Base-by-base conservation (phyloP, 2,888 invertebrate genomes). In the Isotomurus palustris region DNA sequence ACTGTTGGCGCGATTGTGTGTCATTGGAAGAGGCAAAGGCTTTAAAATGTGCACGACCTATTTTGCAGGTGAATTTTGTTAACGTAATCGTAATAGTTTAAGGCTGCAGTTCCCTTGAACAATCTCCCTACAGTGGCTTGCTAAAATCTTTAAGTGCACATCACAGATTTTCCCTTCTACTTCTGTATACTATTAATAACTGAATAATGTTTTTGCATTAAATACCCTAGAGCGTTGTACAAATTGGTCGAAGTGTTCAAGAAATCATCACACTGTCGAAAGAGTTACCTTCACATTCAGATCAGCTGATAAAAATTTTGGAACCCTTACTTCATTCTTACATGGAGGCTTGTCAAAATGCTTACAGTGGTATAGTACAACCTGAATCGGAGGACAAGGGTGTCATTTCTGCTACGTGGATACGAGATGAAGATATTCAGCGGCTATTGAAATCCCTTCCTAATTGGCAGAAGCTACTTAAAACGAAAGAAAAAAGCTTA, bases 351-450 rank as follows among this genome's bases (percentile, higher is more conserved):
- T 88, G 88, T 72, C 82, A 84, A 66, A 80, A 82, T 1, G 86
- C 86, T 0, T 89, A 88, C 74, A 79, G 83, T 60, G 84, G 84
- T 43, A 85, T 88, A 62, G 87, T 88, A 0, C 87, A 87, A 73
- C 84, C 86, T 0, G 87, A 87, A 71, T 81, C 84, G 0, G 87
- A 88, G 72, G 87, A 88, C 71, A 82, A 85, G 69, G 78, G 86
- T 60, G 85, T 91, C 58, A 87, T 88, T 69, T 88, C 88, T 71
- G 88, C 89, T 1, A 84, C 86, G 12, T 91, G 94, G 94, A 81
- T 94, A 1, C 90, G 91, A 69, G 95, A 96, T 76, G 92, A 92
- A 72, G 95, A 96, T 74, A 94, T 96, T 61, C 91, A 88, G 73
- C 79, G 94, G 53, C 91, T 94, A 77, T 82, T 96, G 70, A 91